Base-by-base conservation (phyloP, 1,140 invertebrate genomes). In the Microplitis mediator region DNA sequence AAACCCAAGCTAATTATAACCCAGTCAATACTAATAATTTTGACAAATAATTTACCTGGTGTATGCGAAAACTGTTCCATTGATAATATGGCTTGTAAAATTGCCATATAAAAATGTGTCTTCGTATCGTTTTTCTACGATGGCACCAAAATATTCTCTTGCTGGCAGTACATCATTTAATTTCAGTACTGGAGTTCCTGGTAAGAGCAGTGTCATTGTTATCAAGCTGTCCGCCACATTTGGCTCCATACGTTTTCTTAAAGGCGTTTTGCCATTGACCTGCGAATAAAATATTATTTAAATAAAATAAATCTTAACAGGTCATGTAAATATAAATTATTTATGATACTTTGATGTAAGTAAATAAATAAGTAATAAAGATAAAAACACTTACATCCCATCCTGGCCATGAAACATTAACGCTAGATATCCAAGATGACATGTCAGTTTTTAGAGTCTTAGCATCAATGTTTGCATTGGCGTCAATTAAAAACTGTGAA, bases 101-200 rank as follows among this genome's bases (percentile, higher is more conserved):
- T 80, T 83, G 4, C 91, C 91, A 76, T 91, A 86, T 79, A 90
- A 86, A 70, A 91, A 89, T 0, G 90, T 88, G 6, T 84, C 83
- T 52, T 76, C 71, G 5, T 35, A 72, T n/a, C 86, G 79, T 6
- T 74, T 71, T 67, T 80, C 76, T 3, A 80, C 71, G 16, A 87
- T 73, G 13, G 60, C 76, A 8, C 78, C 52, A 74, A 86, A 85
- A 5, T 78, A 72, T 11, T 74, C 60, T 16, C 80, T 85, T 3
- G 75, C 78, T 58, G 84, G 80, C 14, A 83, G 71, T 13, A 81
- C 80, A 81, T 89, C 91, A 83, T 84, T 91, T 79, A 88, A 89
- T 81, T 83, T 90, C 80, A 89, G 83, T 58, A 95, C 88, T 0
- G 93, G 90, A 1, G 93, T 92, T 2, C 94, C 95, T 1, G 92